Percentiles rank a stretch among this genome's conserved stretches.
Evolutionary conservation across 1,140 invertebrate genomes (phyloP).

Genomic region (Carposina sasakii): DNA sequence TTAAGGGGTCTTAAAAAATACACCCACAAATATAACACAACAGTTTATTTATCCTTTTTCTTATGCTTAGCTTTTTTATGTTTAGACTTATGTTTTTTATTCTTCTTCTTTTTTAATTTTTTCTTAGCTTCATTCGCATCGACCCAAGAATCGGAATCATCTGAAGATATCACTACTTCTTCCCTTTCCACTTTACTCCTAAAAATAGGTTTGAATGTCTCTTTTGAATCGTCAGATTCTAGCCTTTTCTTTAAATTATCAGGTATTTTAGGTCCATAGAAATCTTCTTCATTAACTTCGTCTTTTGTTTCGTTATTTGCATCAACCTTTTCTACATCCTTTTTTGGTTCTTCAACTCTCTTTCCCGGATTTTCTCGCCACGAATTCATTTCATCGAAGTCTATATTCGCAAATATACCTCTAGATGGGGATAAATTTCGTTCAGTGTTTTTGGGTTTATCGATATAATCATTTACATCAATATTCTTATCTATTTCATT

Average conservation of each 20-base stretch:
- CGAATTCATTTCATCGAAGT: slow-evolving; percentile 75
- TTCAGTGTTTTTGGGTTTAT: slow-evolving; percentile 55
- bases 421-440: slow-evolving; percentile 79
- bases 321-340: slow-evolving; percentile 15
- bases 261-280: slow-evolving; percentile 75
- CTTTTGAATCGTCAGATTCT: slow-evolving; percentile 13
- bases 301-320: slow-evolving; percentile 21
- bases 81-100: slow-evolving; percentile 58
- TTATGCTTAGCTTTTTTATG: slow-evolving; percentile 59
- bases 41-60: slow-evolving; percentile 45
- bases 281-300: slow-evolving; percentile 26
- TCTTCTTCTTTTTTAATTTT: slow-evolving; percentile 59
- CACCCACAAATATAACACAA: neutral
- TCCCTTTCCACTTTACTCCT: slow-evolving; percentile 34
- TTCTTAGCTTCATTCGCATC: slow-evolving; percentile 53
- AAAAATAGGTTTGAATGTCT: slow-evolving; percentile 35
- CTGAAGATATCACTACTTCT: slow-evolving; percentile 34
- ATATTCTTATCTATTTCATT: slow-evolving; percentile 36
- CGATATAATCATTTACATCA: slow-evolving; percentile 35
- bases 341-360: slow-evolving; percentile 19
- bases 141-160: slow-evolving; percentile 60
- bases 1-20: too few species aligned
- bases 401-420: slow-evolving; percentile 83
- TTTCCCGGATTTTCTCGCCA: slow-evolving; percentile 59
- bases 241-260: slow-evolving; percentile 50